These are phyloP conservation scores for Nomada fucata DNA, from an alignment of 2,888 invertebrate genomes.

Conservation along the genomic window DNA sequence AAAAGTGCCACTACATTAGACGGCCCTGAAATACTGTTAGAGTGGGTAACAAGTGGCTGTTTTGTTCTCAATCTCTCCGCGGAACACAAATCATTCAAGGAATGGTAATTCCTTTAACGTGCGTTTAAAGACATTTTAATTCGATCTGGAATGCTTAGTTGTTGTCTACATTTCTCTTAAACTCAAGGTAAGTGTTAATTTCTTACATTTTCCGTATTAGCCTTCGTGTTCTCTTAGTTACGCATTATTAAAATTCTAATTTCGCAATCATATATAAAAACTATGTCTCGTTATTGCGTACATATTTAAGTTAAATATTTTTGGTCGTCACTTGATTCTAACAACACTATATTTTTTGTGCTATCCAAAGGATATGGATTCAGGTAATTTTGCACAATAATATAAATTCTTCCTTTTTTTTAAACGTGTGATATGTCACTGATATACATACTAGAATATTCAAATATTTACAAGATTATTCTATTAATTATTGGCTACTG, in stretches of 20 bases:
- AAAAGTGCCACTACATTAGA: constrained; percentile 41
- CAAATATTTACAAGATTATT: background rate
- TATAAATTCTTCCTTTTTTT: constrained; percentile 8
- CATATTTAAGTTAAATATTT: constrained; percentile 13
- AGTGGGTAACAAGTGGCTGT: constrained; percentile 78
- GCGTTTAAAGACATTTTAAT: constrained; percentile 55
- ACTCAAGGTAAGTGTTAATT: constrained; percentile 48
- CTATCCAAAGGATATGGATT: constrained; percentile 75
- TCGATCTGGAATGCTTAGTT: constrained; percentile 20
- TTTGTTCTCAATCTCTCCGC: constrained; percentile 75
- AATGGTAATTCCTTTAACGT: constrained; percentile 60
- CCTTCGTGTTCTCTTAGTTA: background rate
- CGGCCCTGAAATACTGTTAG: constrained; percentile 57
- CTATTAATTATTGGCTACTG: background rate
- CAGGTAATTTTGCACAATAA: constrained; percentile 71
- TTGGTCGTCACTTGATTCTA: constrained; percentile 29
- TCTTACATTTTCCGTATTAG: background rate
- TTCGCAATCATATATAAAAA: constrained; percentile 58
- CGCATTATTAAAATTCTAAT: constrained; percentile 38
- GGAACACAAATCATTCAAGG: constrained; percentile 72
- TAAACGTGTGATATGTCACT: background rate
- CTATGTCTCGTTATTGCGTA: constrained; percentile 39
- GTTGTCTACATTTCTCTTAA: constrained; percentile 18
- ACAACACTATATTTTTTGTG: constrained; percentile 63
- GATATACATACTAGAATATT: background rate